These are phyloP conservation scores for Dasysyrphus tricinctus DNA, from an alignment of 2,888 invertebrate species.

Conservation along the genomic window DNA sequence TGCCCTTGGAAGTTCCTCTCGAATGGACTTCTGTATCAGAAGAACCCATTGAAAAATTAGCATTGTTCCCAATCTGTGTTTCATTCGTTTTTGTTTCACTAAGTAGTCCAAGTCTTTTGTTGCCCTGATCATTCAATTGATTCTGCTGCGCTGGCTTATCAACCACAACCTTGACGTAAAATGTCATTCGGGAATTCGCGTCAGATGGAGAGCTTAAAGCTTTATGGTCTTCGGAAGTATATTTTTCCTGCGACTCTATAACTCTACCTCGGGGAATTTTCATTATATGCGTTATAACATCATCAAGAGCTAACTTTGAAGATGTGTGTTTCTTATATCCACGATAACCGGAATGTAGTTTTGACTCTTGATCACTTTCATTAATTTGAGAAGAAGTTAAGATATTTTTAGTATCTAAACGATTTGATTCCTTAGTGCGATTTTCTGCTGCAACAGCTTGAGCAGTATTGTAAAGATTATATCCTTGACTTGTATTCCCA, in stretches of 20 bases:
- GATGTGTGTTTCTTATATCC: background rate
- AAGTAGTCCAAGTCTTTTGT: background rate
- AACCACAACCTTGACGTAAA: slow-evolving; percentile 22
- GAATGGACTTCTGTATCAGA: background rate
- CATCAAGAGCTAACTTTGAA: background rate
- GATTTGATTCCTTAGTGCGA: background rate
- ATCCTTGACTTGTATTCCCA: background rate
- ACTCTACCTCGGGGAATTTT: slow-evolving; percentile 14
- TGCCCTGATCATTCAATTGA: background rate
- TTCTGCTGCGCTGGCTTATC: background rate
- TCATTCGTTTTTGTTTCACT: background rate
- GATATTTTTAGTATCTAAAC: background rate
- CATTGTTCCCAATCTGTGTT: background rate
- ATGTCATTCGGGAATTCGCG: background rate
- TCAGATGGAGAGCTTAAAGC: background rate
- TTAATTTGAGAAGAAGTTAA: background rate
- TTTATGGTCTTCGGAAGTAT: background rate
- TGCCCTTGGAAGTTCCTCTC: background rate
- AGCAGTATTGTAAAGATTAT: slow-evolving; percentile 23
- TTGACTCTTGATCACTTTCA: background rate
- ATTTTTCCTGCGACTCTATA: background rate
- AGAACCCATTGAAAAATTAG: background rate
- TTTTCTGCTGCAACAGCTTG: slow-evolving; percentile 17
- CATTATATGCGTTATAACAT: slow-evolving; percentile 18
- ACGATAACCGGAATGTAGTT: background rate